Base-by-base conservation (phyloP, 2,888 invertebrate genomes). In the Reticulitermes lucifugus region DNA sequence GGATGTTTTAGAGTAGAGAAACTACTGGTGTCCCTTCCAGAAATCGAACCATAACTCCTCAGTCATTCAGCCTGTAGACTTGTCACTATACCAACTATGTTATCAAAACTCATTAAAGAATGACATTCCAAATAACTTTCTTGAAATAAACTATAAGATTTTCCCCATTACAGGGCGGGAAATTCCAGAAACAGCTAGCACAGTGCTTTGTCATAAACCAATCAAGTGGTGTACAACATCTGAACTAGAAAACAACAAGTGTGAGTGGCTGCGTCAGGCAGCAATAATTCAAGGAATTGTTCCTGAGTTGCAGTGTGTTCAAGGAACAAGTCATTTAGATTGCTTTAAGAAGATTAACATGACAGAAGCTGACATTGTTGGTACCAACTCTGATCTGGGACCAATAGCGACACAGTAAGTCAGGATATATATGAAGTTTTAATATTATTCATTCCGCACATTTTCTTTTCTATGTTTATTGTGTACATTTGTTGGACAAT, bases 351-450 rank as follows among this genome's bases (percentile, higher is more conserved):
- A 92, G 85, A 93, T 95, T 18, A 90, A 89, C 41, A 91, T 91
- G 4, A 89, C 90, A 3, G 89, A 90, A 7, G 92, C 93, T 0
- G 95, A 95, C 88, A 92, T 95, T 87, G 92, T 94, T 21, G 92
- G 93, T 0, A 91, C 93, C 6, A 93, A 94, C 29, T 93, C 94
- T 0, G 94, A 94, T 88, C 94, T 93, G 86, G 95, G 95, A 85
- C 94, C 92, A 87, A 88, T 94, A 41, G 94, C 94, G 0, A 92
- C 94, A 89, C 91, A 92, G 95, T 94, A 89, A 92, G 93, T 92
- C 41, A 79, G 18, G 14, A 55, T 55, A 55, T 55, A 55, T 55
- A 55, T 18, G 14, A 14, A 55, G 2, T 25, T 25, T 25, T 25
- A 25, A 25, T 25, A 55, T 55, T 14, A 46, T 46, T 5, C 46